Evolutionary conservation across 2,888 invertebrate genomes (phyloP).

Genomic region (Steromphala cineraria): DNA sequence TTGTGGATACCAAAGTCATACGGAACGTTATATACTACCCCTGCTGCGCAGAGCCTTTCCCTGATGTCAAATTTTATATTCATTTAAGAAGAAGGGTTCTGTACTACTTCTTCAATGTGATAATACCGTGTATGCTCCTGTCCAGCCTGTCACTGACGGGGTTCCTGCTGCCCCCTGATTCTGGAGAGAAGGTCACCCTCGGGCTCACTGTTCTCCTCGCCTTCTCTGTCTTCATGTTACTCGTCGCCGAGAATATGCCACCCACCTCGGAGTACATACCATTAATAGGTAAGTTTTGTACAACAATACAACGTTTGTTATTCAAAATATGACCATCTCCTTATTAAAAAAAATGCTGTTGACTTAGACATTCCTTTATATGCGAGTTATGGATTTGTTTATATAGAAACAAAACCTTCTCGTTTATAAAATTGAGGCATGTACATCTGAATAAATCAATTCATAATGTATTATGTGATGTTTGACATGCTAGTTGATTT

Average conservation of each 20-base stretch:
- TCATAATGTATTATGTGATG: no score
- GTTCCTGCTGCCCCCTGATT: constrained; percentile 78
- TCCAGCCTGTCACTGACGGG: constrained; percentile 79
- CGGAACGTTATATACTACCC: constrained; percentile 77
- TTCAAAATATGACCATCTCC: no score
- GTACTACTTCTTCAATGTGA: constrained; percentile 78
- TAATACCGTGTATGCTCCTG: constrained; percentile 80
- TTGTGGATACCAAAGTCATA: constrained; percentile 76
- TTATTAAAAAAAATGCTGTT: no score
- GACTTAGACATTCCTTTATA: no score
- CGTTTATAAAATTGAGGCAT: no score
- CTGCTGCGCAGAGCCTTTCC: constrained; percentile 78
- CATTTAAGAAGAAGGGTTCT: constrained; percentile 77
- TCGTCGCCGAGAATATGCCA: constrained; percentile 80
- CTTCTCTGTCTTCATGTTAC: constrained; percentile 79
- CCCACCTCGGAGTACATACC: constrained; percentile 80
- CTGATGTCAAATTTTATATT: constrained; percentile 78
- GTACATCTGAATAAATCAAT: no score
- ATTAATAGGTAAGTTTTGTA: constrained; percentile 76
- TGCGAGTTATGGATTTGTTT: no score
- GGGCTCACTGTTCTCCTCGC: constrained; percentile 79
- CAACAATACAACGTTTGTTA: no score
- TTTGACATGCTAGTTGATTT: no score
- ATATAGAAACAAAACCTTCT: no score
- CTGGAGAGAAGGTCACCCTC: constrained; percentile 79